These are phyloP conservation scores for Grus americana DNA, from an alignment of 2,113 vertebrate genomes.

Conservation along the genomic window DNA sequence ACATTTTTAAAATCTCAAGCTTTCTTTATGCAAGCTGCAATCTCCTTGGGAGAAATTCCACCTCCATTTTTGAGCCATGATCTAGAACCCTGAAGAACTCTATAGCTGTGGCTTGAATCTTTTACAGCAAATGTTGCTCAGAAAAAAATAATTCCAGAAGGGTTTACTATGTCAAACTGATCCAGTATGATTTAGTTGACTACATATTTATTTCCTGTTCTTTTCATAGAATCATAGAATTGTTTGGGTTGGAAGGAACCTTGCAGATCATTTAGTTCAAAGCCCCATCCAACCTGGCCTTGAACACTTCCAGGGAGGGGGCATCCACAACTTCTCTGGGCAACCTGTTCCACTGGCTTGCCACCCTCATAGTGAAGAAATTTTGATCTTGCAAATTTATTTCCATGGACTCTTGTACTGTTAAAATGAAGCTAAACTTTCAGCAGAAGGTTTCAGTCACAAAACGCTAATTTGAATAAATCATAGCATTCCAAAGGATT, in stretches of 20 bases:
- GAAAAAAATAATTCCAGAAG: neutral
- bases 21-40: neutral
- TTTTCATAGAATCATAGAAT: too few relatives aligned
- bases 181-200: too few relatives aligned
- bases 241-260: too few relatives aligned
- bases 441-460: neutral
- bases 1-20: neutral
- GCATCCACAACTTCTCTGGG: too few relatives aligned
- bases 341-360: too few relatives aligned
- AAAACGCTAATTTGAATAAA: neutral
- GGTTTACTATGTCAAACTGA: neutral
- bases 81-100: neutral
- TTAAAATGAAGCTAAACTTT: neutral
- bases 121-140: neutral
- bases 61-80: neutral
- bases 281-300: too few relatives aligned
- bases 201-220: neutral
- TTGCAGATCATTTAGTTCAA: too few relatives aligned
- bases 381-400: neutral
- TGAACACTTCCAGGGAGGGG: too few relatives aligned
- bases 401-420: neutral
- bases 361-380: too few relatives aligned
- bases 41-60: neutral
- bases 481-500: neutral
- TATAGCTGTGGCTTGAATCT: neutral